A percentile compares a stretch with the other conserved stretches of the same genome.
Evolutionary conservation across 2,888 invertebrate genomes (phyloP).

Genomic region (Hemistola chrysoprasaria): DNA sequence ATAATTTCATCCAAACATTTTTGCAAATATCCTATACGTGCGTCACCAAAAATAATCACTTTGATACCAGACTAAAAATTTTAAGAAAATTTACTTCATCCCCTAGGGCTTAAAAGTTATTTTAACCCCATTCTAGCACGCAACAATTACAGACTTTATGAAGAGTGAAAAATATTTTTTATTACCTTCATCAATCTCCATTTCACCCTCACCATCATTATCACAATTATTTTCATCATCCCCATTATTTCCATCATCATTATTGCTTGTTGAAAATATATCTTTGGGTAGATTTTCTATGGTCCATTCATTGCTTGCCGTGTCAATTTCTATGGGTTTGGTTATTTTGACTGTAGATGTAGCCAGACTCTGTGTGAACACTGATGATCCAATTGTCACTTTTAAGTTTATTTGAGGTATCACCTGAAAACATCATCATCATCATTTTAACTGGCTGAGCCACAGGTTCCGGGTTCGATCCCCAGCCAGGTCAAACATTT

Average conservation of each 20-base stretch:
- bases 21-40: too few relatives aligned
- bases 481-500: too few relatives aligned
- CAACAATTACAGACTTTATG: too few relatives aligned
- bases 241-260: constrained; percentile 26
- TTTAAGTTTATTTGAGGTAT: constrained; percentile 47
- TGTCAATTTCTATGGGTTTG: constrained; percentile 12
- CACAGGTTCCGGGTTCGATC: too few relatives aligned
- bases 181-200: constrained; percentile 67
- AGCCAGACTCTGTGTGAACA: constrained; percentile 51
- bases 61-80: too few relatives aligned
- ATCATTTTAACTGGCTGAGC: too few relatives aligned
- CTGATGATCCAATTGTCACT: constrained; percentile 56
- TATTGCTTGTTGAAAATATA: constrained; percentile 15
- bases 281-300: constrained; percentile 13
- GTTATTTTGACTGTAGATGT: constrained; percentile 34
- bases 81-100: too few relatives aligned
- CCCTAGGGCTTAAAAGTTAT: too few relatives aligned
- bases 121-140: too few relatives aligned
- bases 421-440: too few relatives aligned
- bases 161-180: constrained; percentile 5
- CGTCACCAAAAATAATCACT: too few relatives aligned
- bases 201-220: constrained; percentile 37
- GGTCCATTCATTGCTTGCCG: constrained; percentile 14
- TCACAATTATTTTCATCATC: constrained; percentile 34
- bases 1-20: too few relatives aligned